Evolutionary conservation across 2,797 vertebrate genomes (phyloP), one percentile per base, ranked within the genome.

Genomic region (Neostethus bicornis): DNA sequence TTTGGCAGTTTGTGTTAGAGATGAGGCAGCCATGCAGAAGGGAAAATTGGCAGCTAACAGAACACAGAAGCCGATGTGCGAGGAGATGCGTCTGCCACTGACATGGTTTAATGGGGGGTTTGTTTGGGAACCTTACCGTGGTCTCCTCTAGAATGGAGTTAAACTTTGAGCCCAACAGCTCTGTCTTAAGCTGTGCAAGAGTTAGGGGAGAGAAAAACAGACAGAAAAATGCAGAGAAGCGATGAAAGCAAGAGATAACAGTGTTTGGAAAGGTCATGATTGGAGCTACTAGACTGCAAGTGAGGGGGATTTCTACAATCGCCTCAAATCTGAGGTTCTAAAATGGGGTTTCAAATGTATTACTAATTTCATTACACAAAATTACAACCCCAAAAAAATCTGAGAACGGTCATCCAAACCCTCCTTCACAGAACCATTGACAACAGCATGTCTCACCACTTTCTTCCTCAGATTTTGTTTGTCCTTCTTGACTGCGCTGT

Each of bases 91-190:
- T 85, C 78, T 74, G 61, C 70, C 70, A 71, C 77, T 68, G 70
- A 79, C 81, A 77, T 75, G 70, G 67, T 77, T 72, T 80, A 75
- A 66, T 73, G 71, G 70, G 79, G 75, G 77, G 57, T 81, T 83
- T 53, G 50, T 83, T 82, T 73, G 65, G 80, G 85, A 87, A 88
- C 87, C 92, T 93, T 93, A 93, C 92, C 92, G 92, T 93, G 77
- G 87, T 91, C 85, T 93, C 92, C 85, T 93, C 92, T 90, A 93
- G 91, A 92, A 93, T 93, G 90, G 92, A 93, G 90, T 92, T 93
- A 93, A 93, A 93, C 91, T 92, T 93, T 92, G 92, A 92, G 88
- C 92, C 92, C 92, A 93, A 92, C 86, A 93, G 91, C 91, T 93
- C 92, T 89, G 92, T 93, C 92, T 93, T 93, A 92, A 93, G 92